Base-by-base conservation (phyloP, 2,797 vertebrate genomes). In the Balearica regulorum region DNA sequence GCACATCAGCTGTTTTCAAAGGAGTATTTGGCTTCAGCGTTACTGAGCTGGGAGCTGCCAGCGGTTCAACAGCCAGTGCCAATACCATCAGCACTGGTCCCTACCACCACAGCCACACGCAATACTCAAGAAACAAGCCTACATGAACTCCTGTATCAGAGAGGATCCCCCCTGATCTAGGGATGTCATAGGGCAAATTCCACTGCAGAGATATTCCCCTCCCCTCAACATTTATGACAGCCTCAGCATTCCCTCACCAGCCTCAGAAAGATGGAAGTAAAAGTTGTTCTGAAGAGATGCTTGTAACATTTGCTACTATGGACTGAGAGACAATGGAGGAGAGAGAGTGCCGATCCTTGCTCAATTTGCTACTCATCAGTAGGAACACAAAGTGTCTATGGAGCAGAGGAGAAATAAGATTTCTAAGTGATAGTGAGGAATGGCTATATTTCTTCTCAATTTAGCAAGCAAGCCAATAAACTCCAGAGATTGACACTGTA, bases 381-480 rank as follows among this genome's bases (percentile, higher is more conserved):
- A 41, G 55, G 79, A 96, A 51, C 26, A 73, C 24, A 14, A 29
- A 28, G 26, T 8, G 24, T 7, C 83, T 55, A 2, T 11, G 16
- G 60, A 80, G 22, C 35, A 60, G 37, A 83, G 31, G 31, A 16
- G 31, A 90, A 85, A 21, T 44, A 43, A 49, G 41, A 29, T 19
- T 75, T 83, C 54, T 31, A 87, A 83, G 55, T 87, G 44, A 57
- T 76, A 91, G 43, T 46, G 35, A 94, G 25, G 37, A 65, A 87
- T 11, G 20, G 48, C 25, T 92, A 18, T 5, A 60, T 12, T 46
- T 29, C 41, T 68, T 65, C 41, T 53, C 24, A 80, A 79, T 60
- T 73, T 61, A 75, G 60, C 44, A 75, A 81, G 65, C 22, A 83
- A 91, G 22, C 13, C 41, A 79, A 53, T 70, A 44, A 33, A 70